phyloP scores from a whole-genome alignment of 2,888 invertebrate species.

The Salticus scenicus region DNA sequence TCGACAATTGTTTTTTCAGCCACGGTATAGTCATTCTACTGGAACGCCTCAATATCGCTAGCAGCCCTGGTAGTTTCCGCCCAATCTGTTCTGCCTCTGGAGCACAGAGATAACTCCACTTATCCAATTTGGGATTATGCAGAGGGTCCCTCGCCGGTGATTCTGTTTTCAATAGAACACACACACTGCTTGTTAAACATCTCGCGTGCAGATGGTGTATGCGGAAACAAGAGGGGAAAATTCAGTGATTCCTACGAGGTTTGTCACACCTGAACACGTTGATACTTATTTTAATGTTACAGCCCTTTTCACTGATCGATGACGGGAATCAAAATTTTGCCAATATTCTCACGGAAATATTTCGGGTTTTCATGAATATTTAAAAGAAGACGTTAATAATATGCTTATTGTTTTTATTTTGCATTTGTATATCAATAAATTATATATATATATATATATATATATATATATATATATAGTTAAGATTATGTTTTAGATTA shows the following conservation, averaged over 20 bases:
- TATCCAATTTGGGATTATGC: neutral
- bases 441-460: too few relatives aligned
- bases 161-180: neutral
- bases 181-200: neutral
- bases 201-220: neutral
- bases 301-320: neutral
- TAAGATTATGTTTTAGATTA: too few relatives aligned
- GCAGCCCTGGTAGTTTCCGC: neutral
- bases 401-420: too few relatives aligned
- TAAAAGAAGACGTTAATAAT: too few relatives aligned
- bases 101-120: conserved; percentile 5
- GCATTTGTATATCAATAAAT: too few relatives aligned
- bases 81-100: conserved; percentile 4
- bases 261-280: neutral
- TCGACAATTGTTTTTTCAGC: too few relatives aligned
- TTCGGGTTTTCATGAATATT: too few relatives aligned
- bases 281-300: neutral
- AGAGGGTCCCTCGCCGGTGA: neutral
- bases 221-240: neutral
- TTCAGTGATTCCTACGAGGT: neutral
- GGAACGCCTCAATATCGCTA: too few relatives aligned
- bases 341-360: too few relatives aligned
- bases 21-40: too few relatives aligned
- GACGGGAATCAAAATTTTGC: neutral
- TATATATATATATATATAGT: too few relatives aligned